Conservation (phyloP, 2,113 vertebrate species). For the Poicephalus gulielmi region DNA sequence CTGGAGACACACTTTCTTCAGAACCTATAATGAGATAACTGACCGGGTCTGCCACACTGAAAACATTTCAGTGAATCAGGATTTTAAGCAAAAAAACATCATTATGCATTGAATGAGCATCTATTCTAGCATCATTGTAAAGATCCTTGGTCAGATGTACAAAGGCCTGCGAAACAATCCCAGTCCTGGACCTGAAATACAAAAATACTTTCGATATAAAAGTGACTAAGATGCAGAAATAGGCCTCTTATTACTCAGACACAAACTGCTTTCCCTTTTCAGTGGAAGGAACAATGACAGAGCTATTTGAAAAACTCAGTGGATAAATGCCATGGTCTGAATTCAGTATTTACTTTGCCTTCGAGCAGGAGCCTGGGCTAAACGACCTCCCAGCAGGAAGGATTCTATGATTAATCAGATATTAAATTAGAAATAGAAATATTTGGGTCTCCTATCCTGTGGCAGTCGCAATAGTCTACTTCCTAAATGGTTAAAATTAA, state of each 20-base stretch:
- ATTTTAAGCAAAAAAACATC: neutral
- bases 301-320: neutral
- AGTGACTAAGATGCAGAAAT: neutral
- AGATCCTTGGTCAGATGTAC: neutral
- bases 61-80: neutral
- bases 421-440: neutral
- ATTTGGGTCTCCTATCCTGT: neutral
- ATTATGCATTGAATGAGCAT: neutral
- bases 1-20: neutral
- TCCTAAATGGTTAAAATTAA: neutral
- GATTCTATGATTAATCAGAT: neutral
- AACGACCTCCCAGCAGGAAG: neutral
- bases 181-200: neutral
- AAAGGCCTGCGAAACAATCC: neutral
- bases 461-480: neutral
- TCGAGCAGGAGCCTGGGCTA: neutral
- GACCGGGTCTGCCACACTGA: neutral
- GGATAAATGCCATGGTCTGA: neutral
- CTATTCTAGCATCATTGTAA: neutral
- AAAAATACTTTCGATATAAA: neutral
- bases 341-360: neutral
- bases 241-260: neutral
- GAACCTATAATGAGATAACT: neutral
- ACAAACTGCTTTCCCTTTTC: neutral
- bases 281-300: neutral